Evolutionary conservation across 2,797 vertebrate species (phyloP).

Genomic region (Tadarida brasiliensis): DNA sequence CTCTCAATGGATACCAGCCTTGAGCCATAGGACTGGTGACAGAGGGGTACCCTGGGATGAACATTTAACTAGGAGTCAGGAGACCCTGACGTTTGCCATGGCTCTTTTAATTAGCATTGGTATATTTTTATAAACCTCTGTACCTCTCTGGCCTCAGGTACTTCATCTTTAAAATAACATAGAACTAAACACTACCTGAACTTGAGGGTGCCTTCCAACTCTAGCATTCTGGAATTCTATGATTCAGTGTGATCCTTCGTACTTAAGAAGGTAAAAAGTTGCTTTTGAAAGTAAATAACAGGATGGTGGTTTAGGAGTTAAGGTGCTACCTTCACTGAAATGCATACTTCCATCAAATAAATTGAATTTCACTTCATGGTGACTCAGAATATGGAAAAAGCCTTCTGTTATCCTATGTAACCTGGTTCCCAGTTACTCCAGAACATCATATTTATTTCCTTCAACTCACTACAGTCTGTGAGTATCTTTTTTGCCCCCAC

Average conservation of each 20-base stretch:
- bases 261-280: neutral
- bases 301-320: neutral
- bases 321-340: constrained; percentile 15
- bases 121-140: neutral
- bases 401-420: neutral
- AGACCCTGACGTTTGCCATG: neutral
- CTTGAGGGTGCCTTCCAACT: neutral
- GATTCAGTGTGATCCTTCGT: neutral
- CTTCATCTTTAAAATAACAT: neutral
- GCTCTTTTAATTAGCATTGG: neutral
- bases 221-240: neutral
- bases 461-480: neutral
- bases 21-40: neutral
- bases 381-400: neutral
- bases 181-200: neutral
- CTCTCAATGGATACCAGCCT: neutral
- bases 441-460: neutral
- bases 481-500: neutral
- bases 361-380: neutral
- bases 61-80: neutral
- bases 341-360: neutral
- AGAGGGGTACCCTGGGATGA: rapidly evolving
- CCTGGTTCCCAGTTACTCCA: neutral
- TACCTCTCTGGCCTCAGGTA: neutral
- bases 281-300: constrained; percentile 13